These are phyloP conservation scores for Ranitomeya variabilis DNA, from an alignment of 2,113 vertebrate species.

Conservation along the genomic window DNA sequence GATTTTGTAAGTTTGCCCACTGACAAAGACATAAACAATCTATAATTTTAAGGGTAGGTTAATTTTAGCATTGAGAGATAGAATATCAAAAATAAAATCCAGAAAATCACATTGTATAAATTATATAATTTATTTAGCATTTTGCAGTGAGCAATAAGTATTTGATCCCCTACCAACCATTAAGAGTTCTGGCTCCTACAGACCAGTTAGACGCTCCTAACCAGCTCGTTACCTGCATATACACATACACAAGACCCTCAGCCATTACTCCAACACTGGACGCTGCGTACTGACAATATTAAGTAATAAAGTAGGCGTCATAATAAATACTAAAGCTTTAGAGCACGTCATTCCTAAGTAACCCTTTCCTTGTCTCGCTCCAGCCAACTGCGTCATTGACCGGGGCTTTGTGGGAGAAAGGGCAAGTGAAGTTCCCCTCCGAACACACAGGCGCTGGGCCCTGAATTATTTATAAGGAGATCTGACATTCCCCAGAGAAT, in stretches of 20 bases:
- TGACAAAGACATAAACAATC: no score
- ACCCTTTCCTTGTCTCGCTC: background rate
- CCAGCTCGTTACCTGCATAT: background rate
- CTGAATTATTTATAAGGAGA: constrained; percentile 48
- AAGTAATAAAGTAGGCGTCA: background rate
- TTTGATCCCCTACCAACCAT: no score
- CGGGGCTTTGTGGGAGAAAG: background rate
- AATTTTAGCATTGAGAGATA: no score
- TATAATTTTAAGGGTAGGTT: no score
- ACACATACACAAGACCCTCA: background rate
- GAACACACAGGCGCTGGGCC: background rate
- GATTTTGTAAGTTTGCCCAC: no score
- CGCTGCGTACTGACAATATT: background rate
- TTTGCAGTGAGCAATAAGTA: no score
- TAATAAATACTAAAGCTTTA: background rate
- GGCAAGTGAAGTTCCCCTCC: background rate
- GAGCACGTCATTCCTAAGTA: background rate
- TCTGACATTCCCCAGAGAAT: constrained; percentile 38
- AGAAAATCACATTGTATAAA: no score
- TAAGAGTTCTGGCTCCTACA: no score
- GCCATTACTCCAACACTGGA: no score
- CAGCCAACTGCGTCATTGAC: constrained; percentile 8
- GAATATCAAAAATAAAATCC: no score
- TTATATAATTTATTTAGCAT: no score
- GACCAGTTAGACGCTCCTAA: no score